A percentile compares a stretch with the other conserved stretches of the same genome.
These are phyloP conservation scores for Hipparchia sbordonii DNA, from an alignment of 2,888 invertebrate species.

Conservation along the genomic window DNA sequence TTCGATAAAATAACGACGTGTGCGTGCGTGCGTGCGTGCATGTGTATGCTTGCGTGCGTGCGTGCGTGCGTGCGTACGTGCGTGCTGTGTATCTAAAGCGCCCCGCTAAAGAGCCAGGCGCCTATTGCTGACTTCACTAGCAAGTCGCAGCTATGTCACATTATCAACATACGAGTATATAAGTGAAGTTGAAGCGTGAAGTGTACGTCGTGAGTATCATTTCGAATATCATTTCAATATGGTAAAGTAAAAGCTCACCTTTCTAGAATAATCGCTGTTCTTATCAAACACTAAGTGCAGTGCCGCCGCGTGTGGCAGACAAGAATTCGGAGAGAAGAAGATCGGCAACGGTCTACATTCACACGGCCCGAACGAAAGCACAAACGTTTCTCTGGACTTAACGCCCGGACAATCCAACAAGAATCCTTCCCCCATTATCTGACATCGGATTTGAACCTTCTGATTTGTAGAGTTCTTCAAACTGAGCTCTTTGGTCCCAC, in stretches of 20 bases:
- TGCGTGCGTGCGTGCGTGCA: too few relatives aligned
- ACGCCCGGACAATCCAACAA: slow-evolving; percentile 62
- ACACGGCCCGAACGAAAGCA: slow-evolving; percentile 60
- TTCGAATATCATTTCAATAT: too few relatives aligned
- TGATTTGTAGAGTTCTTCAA: slow-evolving; percentile 65
- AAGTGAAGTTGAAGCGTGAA: too few relatives aligned
- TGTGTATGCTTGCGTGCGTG: too few relatives aligned
- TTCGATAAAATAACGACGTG: too few relatives aligned
- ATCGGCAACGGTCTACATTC: slow-evolving; percentile 66
- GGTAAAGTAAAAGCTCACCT: slow-evolving; percentile 47
- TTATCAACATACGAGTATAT: too few relatives aligned
- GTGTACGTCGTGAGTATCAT: too few relatives aligned
- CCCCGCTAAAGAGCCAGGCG: too few relatives aligned
- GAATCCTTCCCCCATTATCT: slow-evolving; percentile 70
- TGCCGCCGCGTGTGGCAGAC: slow-evolving; percentile 56
- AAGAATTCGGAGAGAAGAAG: slow-evolving; percentile 57
- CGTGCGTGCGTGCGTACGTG: too few relatives aligned
- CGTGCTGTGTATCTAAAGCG: too few relatives aligned
- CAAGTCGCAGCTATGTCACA: too few relatives aligned
- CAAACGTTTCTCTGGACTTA: slow-evolving; percentile 59
- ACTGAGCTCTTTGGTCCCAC: slow-evolving; percentile 68
- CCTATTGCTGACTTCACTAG: too few relatives aligned
- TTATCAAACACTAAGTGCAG: slow-evolving; percentile 66
- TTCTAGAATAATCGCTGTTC: slow-evolving; percentile 62
- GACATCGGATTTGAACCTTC: slow-evolving; percentile 65